Conservation (phyloP, 2,113 vertebrate species). For the Sinocyclocheilus anshuiensis region DNA sequence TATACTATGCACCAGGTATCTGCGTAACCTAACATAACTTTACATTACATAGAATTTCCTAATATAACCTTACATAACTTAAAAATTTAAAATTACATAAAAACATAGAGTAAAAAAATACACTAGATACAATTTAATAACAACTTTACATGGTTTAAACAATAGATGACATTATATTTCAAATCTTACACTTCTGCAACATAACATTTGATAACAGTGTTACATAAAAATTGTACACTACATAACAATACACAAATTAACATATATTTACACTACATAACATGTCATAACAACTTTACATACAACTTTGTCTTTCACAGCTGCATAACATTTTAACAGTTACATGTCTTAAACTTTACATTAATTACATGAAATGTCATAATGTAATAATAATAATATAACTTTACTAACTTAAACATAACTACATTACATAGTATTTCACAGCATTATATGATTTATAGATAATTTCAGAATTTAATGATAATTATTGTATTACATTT, state of each 20-base stretch:
- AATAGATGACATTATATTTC: no score
- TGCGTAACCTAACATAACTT: neutral
- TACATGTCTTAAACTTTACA: no score
- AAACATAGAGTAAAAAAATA: neutral
- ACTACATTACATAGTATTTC: neutral
- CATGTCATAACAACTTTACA: neutral
- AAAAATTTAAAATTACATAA: neutral
- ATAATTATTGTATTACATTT: no score
- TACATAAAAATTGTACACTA: neutral
- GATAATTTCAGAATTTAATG: neutral
- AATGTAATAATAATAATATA: no score
- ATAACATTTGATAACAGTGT: neutral
- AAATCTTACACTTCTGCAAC: neutral
- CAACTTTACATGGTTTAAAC: neutral
- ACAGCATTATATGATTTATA: neutral
- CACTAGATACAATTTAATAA: no score
- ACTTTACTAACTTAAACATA: neutral
- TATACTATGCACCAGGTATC: slow-evolving; percentile 84
- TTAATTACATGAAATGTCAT: no score
- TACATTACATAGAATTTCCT: neutral
- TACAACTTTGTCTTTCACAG: neutral
- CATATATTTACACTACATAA: neutral
- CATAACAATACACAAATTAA: no score
- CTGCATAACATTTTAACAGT: neutral
- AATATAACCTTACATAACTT: neutral